phyloP scores from a whole-genome alignment of 2,113 vertebrate genomes.

The Xiphophorus hellerii region DNA sequence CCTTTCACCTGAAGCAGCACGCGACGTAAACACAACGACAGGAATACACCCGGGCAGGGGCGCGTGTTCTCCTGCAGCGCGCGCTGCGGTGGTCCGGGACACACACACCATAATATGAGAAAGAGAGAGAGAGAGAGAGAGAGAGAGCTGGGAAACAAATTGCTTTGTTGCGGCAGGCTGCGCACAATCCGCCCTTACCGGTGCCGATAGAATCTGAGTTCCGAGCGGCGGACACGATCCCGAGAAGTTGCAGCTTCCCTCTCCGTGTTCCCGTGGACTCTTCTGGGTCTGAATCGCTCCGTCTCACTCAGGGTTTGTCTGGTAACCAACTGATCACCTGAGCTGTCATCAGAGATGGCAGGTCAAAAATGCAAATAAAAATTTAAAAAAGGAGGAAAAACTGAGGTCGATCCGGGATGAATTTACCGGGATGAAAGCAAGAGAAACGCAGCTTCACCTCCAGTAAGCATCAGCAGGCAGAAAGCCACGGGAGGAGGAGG shows the following conservation, averaged over 20 bases:
- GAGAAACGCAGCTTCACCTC: conserved; percentile 39
- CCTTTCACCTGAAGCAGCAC: background rate
- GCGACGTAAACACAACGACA: conserved; percentile 32
- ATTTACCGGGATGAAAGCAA: conserved; percentile 35
- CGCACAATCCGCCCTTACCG: conserved; percentile 12
- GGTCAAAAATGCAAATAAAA: background rate
- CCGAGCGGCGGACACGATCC: conserved; percentile 9
- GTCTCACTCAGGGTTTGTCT: background rate
- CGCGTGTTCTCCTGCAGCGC: conserved; percentile 9
- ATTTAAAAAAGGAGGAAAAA: background rate
- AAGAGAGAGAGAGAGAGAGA: rapidly evolving
- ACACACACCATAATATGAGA: rapidly evolving
- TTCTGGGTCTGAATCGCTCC: background rate
- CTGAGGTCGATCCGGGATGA: conserved; percentile 5
- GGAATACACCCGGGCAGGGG: background rate
- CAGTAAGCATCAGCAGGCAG: conserved; percentile 54
- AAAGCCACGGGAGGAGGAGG: conserved; percentile 4
- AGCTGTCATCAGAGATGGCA: conserved; percentile 3
- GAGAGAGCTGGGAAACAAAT: no score
- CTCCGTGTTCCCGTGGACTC: conserved; percentile 15
- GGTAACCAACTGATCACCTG: background rate
- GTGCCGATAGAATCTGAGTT: conserved; percentile 3
- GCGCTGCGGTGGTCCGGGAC: conserved; percentile 7
- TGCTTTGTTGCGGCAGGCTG: background rate
- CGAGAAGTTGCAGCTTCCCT: conserved; percentile 35